phyloP scores from a whole-genome alignment of 1,140 invertebrate genomes.

The Drosophila paulistorum region DNA sequence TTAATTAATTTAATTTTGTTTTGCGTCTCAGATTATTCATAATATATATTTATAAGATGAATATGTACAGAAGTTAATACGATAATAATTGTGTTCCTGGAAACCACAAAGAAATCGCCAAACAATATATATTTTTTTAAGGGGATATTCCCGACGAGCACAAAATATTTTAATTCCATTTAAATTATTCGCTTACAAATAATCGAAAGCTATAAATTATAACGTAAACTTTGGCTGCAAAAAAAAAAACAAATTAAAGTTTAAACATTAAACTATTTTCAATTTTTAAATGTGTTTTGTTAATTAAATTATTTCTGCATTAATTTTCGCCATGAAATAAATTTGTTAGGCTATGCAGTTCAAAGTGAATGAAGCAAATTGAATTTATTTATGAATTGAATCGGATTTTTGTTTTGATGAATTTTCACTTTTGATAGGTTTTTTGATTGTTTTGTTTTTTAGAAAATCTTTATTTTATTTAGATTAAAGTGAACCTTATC shows the following conservation, averaged over 20 bases:
- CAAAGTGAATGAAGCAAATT: too few species aligned
- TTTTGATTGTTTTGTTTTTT: not conserved
- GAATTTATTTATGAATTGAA: too few species aligned
- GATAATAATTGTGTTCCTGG: constrained; percentile 1
- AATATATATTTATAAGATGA: not conserved
- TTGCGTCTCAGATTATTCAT: not conserved
- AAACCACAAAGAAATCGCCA: not conserved
- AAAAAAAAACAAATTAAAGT: not conserved
- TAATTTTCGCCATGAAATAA: too few species aligned
- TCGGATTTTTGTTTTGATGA: not conserved
- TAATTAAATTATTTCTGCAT: too few species aligned
- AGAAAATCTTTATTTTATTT: not conserved
- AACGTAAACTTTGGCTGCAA: not conserved
- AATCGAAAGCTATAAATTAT: not conserved
- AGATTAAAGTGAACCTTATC: constrained; percentile 1
- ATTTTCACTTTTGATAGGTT: not conserved
- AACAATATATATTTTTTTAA: not conserved
- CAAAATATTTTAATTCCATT: not conserved
- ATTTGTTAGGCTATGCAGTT: too few species aligned
- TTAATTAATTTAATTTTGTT: not conserved
- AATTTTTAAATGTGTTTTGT: too few species aligned
- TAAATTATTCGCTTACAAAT: not conserved
- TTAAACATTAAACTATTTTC: not conserved
- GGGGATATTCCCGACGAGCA: not conserved
- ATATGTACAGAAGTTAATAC: not conserved